Evolutionary conservation across 1,140 invertebrate genomes (phyloP).

Genomic region (Asbolus verrucosus): DNA sequence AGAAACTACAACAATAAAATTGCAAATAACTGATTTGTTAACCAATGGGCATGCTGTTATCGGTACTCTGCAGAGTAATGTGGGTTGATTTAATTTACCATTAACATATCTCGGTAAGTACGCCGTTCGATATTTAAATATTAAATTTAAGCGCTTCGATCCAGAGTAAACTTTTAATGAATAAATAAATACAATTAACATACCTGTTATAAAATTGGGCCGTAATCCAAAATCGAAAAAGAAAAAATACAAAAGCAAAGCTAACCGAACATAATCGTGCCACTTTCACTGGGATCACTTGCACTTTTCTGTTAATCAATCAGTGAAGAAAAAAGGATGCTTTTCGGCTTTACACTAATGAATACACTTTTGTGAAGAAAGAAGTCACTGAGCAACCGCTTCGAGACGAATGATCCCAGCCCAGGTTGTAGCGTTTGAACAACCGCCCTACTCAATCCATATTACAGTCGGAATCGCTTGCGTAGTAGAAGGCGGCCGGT

Average conservation of each 20-base stretch:
- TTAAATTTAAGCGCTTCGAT: no score
- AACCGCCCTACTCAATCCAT: slow-evolving; percentile 35
- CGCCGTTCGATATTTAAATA: slow-evolving; percentile 8
- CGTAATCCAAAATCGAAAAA: slow-evolving; percentile 14
- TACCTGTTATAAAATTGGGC: slow-evolving; percentile 18
- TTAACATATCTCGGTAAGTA: no score
- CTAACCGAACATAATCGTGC: neutral
- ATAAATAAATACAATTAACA: no score
- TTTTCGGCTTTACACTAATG: neutral
- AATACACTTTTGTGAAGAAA: slow-evolving; percentile 9
- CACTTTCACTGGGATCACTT: slow-evolving; percentile 22
- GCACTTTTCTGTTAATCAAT: slow-evolving; percentile 6
- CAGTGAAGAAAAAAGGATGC: slow-evolving; percentile 1
- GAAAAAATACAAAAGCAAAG: neutral
- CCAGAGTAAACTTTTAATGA: no score
- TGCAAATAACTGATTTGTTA: no score
- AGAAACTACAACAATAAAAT: no score
- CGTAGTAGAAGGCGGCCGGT: slow-evolving; percentile 29
- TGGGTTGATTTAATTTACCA: no score
- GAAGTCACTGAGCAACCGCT: slow-evolving; percentile 16
- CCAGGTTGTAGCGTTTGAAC: slow-evolving; percentile 27
- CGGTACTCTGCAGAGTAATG: no score
- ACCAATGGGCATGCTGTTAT: no score
- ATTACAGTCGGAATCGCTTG: slow-evolving; percentile 24
- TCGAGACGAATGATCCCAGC: slow-evolving; percentile 24